Evolutionary conservation across 2,888 invertebrate species (phyloP).

Genomic region (Metallyticus violacea): DNA sequence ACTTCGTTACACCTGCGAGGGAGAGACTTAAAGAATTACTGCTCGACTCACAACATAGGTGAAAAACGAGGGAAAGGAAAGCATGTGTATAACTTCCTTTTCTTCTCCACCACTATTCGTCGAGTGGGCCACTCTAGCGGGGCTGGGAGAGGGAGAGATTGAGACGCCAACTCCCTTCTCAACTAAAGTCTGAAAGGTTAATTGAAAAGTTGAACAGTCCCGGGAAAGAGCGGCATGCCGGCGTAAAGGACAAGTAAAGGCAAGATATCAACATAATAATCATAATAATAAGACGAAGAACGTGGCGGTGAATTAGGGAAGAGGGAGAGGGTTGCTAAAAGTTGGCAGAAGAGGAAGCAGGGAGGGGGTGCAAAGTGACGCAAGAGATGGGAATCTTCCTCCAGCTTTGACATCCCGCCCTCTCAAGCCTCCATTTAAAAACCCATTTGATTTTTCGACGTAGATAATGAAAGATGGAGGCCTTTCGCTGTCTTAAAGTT

Average conservation of each 20-base stretch:
- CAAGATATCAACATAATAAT: slow-evolving; percentile 16
- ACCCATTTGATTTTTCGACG: background rate
- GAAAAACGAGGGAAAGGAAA: background rate
- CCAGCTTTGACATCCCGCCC: background rate
- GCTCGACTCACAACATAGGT: background rate
- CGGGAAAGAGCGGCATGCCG: background rate
- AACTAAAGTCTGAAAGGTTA: slow-evolving; percentile 14
- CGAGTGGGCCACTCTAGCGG: background rate
- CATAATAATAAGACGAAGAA: background rate
- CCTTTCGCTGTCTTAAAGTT: no score
- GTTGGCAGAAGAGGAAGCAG: background rate
- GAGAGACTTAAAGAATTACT: background rate
- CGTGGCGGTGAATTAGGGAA: background rate
- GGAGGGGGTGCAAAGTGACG: background rate
- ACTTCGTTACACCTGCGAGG: background rate
- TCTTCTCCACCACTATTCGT: background rate
- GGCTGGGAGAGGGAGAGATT: background rate
- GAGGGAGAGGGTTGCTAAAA: no score
- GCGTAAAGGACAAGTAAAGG: slow-evolving; percentile 15
- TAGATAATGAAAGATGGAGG: background rate
- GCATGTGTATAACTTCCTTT: background rate
- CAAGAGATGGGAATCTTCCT: slow-evolving; percentile 9
- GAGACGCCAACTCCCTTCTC: background rate
- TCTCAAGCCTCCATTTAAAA: background rate
- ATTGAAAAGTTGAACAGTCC: slow-evolving; percentile 14